A percentile compares a stretch with the other conserved stretches of the same genome.
phyloP scores from a whole-genome alignment of 2,797 vertebrate species.

The Enteromius treurensis region DNA sequence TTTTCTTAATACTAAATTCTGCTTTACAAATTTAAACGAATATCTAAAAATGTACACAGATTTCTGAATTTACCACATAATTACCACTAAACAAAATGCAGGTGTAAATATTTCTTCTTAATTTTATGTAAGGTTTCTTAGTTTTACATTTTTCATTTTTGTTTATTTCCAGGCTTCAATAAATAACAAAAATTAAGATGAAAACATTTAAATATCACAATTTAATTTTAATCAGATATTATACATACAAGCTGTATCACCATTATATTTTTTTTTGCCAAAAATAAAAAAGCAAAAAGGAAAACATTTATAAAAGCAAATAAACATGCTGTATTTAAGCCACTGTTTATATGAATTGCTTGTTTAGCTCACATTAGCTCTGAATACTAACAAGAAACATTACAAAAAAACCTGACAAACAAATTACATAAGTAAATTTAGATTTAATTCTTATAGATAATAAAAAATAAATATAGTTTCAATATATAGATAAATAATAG shows the following conservation, averaged over 20 bases:
- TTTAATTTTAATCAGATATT: not conserved
- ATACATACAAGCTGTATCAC: not conserved
- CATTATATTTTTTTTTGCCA: not conserved
- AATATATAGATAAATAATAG: no score
- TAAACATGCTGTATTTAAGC: not conserved
- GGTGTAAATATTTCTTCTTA: not conserved
- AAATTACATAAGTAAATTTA: not conserved
- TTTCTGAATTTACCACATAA: not conserved
- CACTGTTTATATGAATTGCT: not conserved
- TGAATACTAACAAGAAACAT: not conserved
- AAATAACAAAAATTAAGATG: not conserved
- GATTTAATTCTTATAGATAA: not conserved
- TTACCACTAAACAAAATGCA: not conserved
- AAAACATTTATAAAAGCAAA: no score
- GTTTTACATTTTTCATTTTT: no score
- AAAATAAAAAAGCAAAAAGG: not conserved
- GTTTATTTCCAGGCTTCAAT: not conserved
- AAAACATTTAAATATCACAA: not conserved
- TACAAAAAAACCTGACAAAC: no score
- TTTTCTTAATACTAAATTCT: not conserved
- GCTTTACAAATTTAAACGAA: not conserved
- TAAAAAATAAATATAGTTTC: no score
- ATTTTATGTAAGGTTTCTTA: not conserved
- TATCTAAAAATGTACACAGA: not conserved
- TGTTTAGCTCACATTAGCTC: not conserved